Evolutionary conservation across 2,888 invertebrate genomes (phyloP).

Genomic region (Heliconius ethilla): DNA sequence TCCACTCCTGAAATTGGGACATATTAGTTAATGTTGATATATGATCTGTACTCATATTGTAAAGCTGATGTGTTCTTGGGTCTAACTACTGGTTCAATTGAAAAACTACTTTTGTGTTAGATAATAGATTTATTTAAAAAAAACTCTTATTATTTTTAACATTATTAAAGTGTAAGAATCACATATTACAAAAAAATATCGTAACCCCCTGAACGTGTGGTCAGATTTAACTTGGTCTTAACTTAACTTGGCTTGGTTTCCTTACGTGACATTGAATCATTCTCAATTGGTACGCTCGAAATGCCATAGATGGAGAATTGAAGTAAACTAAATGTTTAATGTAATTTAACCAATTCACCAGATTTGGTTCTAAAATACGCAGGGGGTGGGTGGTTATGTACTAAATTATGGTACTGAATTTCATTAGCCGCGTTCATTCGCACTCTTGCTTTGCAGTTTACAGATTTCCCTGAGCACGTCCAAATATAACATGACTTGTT

Average conservation of each 20-base stretch:
- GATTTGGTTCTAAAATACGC: slow-evolving; percentile 42
- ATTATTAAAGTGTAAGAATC: no score
- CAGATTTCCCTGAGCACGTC: slow-evolving; percentile 46
- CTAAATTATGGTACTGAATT: slow-evolving; percentile 32
- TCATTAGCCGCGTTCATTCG: slow-evolving; percentile 30
- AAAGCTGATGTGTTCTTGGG: background rate
- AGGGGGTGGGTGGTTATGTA: slow-evolving; percentile 46
- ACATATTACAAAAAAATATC: no score
- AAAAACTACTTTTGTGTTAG: background rate
- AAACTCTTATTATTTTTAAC: no score
- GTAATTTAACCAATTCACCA: slow-evolving; percentile 42
- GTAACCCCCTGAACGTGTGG: no score
- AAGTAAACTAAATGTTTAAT: background rate
- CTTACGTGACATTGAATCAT: no score
- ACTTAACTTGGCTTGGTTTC: no score
- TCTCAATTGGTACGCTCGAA: no score
- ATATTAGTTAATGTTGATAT: background rate
- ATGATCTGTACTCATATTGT: background rate
- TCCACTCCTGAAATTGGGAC: background rate
- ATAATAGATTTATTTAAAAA: no score
- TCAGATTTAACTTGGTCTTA: background rate
- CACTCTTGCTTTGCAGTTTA: slow-evolving; percentile 40
- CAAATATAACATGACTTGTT: slow-evolving; percentile 42
- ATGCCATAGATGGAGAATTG: no score
- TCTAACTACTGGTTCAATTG: background rate